phyloP scores from a whole-genome alignment of 1,140 invertebrate species.

The Gryon sp. region DNA sequence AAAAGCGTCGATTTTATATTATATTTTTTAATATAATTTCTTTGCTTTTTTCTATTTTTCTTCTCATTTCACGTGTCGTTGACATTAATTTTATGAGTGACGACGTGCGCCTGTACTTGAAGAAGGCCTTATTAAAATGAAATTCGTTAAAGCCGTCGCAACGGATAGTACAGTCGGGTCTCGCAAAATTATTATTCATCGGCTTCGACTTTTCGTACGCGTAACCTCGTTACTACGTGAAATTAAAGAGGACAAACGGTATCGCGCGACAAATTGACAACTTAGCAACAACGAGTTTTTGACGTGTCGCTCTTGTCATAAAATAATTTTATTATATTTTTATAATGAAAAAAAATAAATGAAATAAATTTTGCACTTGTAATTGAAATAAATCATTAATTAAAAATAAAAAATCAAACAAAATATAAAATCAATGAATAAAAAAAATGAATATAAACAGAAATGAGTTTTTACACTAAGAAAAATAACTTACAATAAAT shows the following conservation, averaged over 20 bases:
- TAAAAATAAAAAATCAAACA: too few species aligned
- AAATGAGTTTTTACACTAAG: too few species aligned
- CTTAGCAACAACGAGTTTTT: slow-evolving; percentile 11
- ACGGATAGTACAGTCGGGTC: background rate
- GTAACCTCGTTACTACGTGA: slow-evolving; percentile 66
- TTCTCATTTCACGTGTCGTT: background rate
- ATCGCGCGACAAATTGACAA: slow-evolving; percentile 42
- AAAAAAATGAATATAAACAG: too few species aligned
- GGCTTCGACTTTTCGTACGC: slow-evolving; percentile 69
- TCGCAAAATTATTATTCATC: slow-evolving; percentile 69
- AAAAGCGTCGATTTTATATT: background rate
- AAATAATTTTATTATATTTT: too few species aligned
- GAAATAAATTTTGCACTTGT: too few species aligned
- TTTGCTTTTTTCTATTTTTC: background rate
- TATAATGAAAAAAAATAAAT: too few species aligned
- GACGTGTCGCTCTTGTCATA: too few species aligned
- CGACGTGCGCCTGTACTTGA: background rate
- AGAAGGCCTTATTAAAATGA: slow-evolving; percentile 33
- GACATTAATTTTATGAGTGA: slow-evolving; percentile 24
- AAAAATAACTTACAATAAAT: too few species aligned
- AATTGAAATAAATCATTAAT: too few species aligned
- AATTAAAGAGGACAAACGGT: slow-evolving; percentile 68
- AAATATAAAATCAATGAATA: too few species aligned
- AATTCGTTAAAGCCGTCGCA: slow-evolving; percentile 25
- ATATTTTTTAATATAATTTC: background rate